phyloP scores from a whole-genome alignment of 2,113 vertebrate genomes.

The Dolichallabes microphthalmus region DNA sequence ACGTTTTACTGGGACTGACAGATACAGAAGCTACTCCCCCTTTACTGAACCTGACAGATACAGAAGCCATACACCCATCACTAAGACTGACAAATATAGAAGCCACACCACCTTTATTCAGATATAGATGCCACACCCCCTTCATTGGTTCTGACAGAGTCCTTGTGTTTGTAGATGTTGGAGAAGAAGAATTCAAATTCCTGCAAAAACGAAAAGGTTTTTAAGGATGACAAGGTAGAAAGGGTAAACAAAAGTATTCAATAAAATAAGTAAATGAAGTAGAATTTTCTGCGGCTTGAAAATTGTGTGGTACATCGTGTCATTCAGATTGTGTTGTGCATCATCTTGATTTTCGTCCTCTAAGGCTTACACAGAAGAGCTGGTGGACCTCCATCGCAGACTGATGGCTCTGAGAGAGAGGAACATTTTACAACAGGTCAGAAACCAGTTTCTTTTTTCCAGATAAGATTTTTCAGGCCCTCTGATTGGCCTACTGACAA shows the following conservation, averaged over 20 bases:
- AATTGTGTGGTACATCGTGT: neutral
- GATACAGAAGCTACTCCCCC: neutral
- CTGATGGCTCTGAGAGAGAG: slow-evolving; percentile 7
- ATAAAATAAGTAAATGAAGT: neutral
- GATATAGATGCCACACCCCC: neutral
- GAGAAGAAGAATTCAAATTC: neutral
- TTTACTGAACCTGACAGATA: neutral
- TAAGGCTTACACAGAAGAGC: slow-evolving; percentile 7
- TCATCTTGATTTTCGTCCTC: neutral
- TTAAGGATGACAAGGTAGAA: neutral
- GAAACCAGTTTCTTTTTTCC: neutral
- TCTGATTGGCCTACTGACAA: neutral
- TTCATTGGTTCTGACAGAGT: neutral
- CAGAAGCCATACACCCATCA: neutral
- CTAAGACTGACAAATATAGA: neutral
- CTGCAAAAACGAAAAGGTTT: neutral
- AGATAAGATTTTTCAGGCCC: neutral
- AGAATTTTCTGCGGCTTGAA: neutral
- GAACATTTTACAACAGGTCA: neutral
- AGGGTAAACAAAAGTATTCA: neutral
- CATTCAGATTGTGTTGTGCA: neutral
- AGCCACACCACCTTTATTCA: neutral
- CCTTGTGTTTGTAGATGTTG: neutral
- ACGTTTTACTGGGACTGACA: neutral
- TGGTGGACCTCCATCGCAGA: slow-evolving; percentile 16